Evolutionary conservation across 2,888 invertebrate genomes (phyloP).

Genomic region (Thymelicus lineola): DNA sequence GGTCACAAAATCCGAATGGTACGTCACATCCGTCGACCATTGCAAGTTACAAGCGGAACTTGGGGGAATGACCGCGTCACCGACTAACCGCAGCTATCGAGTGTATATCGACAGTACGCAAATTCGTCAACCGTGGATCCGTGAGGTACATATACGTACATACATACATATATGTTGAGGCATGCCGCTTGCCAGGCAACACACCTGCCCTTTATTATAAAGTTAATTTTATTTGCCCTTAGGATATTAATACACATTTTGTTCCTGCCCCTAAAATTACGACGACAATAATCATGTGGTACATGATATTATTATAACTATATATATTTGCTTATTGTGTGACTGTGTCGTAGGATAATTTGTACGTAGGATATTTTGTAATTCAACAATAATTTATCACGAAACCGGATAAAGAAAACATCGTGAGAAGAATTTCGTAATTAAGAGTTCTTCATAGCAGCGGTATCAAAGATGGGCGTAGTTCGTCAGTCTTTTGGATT

Average conservation of each 20-base stretch:
- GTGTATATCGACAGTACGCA: conserved; percentile 26
- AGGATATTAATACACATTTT: background rate
- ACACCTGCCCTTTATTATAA: conserved; percentile 22
- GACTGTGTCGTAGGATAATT: too few relatives aligned
- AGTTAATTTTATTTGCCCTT: conserved; percentile 1
- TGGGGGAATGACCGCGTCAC: conserved; percentile 49
- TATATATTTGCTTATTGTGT: too few relatives aligned
- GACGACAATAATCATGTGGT: too few relatives aligned
- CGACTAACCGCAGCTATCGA: conserved; percentile 22
- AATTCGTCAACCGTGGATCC: conserved; percentile 33
- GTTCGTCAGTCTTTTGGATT: too few relatives aligned
- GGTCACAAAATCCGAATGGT: conserved; percentile 43
- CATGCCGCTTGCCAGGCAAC: background rate
- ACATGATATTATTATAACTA: too few relatives aligned
- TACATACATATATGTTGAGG: background rate
- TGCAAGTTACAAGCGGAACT: conserved; percentile 46
- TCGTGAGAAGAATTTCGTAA: too few relatives aligned
- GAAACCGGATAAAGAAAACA: too few relatives aligned
- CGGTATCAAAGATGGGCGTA: too few relatives aligned
- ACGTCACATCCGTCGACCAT: conserved; percentile 47
- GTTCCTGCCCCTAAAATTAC: too few relatives aligned
- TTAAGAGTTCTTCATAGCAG: too few relatives aligned
- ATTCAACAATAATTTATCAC: too few relatives aligned
- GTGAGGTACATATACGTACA: conserved; percentile 1
- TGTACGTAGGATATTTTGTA: too few relatives aligned